A percentile compares a stretch with the other conserved stretches of the same genome.
These are phyloP conservation scores for Schizothorax lantsangensis DNA, from an alignment of 2,797 vertebrate species.

Conservation along the genomic window DNA sequence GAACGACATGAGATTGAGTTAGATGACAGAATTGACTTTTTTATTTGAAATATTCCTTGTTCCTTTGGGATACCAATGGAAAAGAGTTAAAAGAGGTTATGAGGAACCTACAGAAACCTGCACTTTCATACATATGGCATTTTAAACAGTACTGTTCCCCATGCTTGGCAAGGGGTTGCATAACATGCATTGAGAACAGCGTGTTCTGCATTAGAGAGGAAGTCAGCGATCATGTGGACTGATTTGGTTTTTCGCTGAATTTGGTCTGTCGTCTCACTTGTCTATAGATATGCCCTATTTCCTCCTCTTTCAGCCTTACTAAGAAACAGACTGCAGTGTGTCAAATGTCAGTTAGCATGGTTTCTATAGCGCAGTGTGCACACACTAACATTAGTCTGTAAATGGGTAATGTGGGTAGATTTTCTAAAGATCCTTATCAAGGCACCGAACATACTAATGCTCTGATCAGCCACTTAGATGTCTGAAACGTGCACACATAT, in stretches of 20 bases:
- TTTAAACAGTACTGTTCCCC: constrained; percentile 29
- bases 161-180: constrained; percentile 58
- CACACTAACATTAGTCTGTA: not conserved
- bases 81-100: not conserved
- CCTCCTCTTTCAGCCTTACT: constrained; percentile 38
- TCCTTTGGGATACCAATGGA: not conserved
- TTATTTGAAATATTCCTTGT: not conserved
- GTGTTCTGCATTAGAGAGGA: constrained; percentile 77
- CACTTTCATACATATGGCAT: not conserved
- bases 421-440: constrained; percentile 4
- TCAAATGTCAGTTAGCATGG: constrained; percentile 47
- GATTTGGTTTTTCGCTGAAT: constrained; percentile 79
- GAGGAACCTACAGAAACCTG: constrained; percentile 10
- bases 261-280: constrained; percentile 30
- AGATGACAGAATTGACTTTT: not conserved
- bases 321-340: constrained; percentile 61
- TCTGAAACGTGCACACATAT: not conserved
- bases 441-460: not conserved
- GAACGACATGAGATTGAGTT: not conserved
- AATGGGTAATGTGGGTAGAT: not conserved
- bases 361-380: not conserved
- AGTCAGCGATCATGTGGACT: constrained; percentile 75
- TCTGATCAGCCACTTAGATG: not conserved
- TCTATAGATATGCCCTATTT: constrained; percentile 51
- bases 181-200: constrained; percentile 71